Percentiles rank a stretch among this genome's conserved stretches.
These are phyloP conservation scores for Polyodon spathula DNA, from an alignment of 2,113 vertebrate species.

Conservation along the genomic window DNA sequence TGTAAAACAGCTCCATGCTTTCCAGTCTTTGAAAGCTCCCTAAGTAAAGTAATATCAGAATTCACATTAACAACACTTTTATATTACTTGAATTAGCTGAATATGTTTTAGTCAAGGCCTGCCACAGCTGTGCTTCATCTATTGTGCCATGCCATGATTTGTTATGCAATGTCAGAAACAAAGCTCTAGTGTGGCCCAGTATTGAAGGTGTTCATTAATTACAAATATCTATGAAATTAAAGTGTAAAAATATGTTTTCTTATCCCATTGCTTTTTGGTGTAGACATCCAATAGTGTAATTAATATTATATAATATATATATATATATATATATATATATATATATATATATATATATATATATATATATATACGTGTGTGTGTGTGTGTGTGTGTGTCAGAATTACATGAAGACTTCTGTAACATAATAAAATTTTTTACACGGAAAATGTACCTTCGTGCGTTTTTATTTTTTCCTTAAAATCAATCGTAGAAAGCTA, in stretches of 20 bases:
- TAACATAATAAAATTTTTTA: no score
- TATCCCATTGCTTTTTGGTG: slow-evolving; percentile 29
- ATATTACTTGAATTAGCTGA: slow-evolving; percentile 26
- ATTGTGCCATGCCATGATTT: slow-evolving; percentile 57
- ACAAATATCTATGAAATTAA: slow-evolving; percentile 59
- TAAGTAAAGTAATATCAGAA: slow-evolving; percentile 11
- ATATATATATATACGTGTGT: no score
- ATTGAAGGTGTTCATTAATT: slow-evolving; percentile 67
- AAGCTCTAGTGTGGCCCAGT: slow-evolving; percentile 51
- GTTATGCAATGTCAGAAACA: slow-evolving; percentile 60
- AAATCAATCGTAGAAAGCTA: no score
- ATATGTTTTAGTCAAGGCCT: slow-evolving; percentile 31
- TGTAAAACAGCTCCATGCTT: slow-evolving; percentile 14
- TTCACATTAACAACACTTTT: slow-evolving; percentile 20
- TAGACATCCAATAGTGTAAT: slow-evolving; percentile 38
- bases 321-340: no score
- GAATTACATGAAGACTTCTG: no score
- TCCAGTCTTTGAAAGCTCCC: slow-evolving; percentile 14
- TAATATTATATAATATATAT: slow-evolving; percentile 54
- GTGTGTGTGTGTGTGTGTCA: no score
- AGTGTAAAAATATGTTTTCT: slow-evolving; percentile 57
- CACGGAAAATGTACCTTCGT: no score
- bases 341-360: no score
- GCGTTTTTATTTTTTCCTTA: no score
- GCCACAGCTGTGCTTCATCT: slow-evolving; percentile 43